A percentile compares a stretch with the other conserved stretches of the same genome.
Conservation (phyloP, 2,888 invertebrate species). For the Zeuzera pyrina region DNA sequence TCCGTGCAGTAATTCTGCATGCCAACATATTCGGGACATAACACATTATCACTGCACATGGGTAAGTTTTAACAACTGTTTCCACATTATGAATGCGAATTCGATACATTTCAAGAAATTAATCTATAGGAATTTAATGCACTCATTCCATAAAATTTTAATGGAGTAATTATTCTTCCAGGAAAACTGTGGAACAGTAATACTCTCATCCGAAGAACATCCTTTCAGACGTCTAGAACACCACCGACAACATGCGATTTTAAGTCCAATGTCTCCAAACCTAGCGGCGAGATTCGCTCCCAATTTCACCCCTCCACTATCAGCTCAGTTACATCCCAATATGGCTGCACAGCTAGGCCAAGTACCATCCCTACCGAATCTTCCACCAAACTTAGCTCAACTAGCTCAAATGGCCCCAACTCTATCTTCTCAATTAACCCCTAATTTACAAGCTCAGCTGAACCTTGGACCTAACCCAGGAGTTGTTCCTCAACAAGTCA, state of each 20-base stretch:
- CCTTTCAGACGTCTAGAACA: conserved; percentile 88
- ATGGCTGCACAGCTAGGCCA: conserved; percentile 65
- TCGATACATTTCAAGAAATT: neutral
- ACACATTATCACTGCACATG: conserved; percentile 93
- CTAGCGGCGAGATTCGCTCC: conserved; percentile 73
- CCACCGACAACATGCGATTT: conserved; percentile 87
- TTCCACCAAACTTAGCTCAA: conserved; percentile 62
- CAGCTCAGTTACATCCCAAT: conserved; percentile 63
- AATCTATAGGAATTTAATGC: neutral
- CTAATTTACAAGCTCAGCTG: conserved; percentile 58
- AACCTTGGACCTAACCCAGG: conserved; percentile 51
- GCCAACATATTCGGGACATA: conserved; percentile 83
- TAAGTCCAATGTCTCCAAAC: conserved; percentile 74
- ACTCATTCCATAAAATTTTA: neutral
- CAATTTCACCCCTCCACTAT: conserved; percentile 64
- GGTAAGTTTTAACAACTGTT: conserved; percentile 62
- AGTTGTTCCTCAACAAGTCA: conserved; percentile 51
- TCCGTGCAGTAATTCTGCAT: conserved; percentile 77
- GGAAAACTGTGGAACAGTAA: conserved; percentile 87
- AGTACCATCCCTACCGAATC: conserved; percentile 46
- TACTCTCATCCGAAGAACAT: conserved; percentile 81
- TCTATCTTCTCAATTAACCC: conserved; percentile 50
- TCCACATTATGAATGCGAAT: neutral
- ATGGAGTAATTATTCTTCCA: conserved; percentile 30
- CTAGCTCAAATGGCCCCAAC: conserved; percentile 64